Evolutionary conservation across 2,797 vertebrate species (phyloP).

Genomic region (Falco columbarius): DNA sequence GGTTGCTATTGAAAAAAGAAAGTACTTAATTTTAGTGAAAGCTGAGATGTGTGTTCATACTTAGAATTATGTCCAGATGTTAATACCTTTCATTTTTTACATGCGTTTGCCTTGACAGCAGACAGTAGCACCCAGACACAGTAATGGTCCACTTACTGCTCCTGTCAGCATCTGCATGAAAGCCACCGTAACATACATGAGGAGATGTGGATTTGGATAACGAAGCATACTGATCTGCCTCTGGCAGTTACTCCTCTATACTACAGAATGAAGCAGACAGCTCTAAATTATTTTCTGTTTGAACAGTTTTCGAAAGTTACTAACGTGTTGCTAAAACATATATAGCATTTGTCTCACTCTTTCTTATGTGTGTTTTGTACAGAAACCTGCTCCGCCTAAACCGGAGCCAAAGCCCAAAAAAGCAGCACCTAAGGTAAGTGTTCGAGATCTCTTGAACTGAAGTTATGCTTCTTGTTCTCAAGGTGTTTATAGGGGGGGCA

Average conservation of each 20-base stretch:
- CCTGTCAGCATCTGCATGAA: background rate
- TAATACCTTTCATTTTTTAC: background rate
- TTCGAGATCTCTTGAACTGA: background rate
- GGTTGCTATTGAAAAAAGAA: background rate
- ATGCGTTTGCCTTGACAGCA: background rate
- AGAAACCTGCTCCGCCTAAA: conserved; percentile 84
- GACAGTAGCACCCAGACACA: background rate
- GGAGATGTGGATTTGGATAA: background rate
- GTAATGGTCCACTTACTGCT: background rate
- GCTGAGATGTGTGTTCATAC: background rate
- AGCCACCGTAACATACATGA: fast-evolving
- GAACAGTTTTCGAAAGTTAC: background rate
- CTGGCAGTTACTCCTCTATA: background rate
- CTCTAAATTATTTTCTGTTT: background rate
- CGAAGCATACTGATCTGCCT: background rate
- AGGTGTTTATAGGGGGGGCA: background rate
- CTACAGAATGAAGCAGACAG: background rate
- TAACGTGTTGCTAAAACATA: background rate
- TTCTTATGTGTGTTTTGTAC: background rate
- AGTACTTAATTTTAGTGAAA: background rate
- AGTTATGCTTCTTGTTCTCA: background rate
- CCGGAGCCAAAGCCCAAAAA: conserved; percentile 90
- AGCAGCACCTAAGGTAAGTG: conserved; percentile 85
- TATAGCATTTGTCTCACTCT: background rate
- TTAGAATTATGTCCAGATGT: background rate